Evolutionary conservation across 2,797 vertebrate species (phyloP).

Genomic region (Picus viridis): DNA sequence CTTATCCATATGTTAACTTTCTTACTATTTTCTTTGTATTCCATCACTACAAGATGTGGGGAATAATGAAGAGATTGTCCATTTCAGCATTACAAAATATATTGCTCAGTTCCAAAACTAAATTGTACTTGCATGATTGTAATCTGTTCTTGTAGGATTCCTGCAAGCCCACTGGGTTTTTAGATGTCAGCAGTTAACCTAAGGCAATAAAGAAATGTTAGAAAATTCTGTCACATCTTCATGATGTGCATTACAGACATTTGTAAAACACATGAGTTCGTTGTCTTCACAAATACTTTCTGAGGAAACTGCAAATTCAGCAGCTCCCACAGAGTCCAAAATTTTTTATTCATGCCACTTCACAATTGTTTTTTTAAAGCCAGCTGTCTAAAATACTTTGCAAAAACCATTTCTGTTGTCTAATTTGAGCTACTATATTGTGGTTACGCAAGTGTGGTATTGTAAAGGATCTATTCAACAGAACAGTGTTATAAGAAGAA

Average conservation of each 20-base stretch:
- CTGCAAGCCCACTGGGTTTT: neutral
- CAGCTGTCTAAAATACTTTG: neutral
- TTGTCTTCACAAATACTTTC: neutral
- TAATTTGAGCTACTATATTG: neutral
- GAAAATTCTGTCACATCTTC: conserved; percentile 19
- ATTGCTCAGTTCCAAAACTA: neutral
- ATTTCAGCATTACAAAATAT: neutral
- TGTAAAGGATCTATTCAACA: neutral
- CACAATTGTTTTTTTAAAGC: neutral
- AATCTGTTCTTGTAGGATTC: neutral
- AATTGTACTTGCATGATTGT: neutral
- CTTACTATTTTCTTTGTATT: neutral
- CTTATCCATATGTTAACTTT: neutral
- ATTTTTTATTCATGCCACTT: neutral
- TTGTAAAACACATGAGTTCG: neutral
- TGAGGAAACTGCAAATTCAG: neutral
- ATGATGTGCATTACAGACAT: neutral
- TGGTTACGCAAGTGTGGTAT: neutral
- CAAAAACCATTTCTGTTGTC: neutral
- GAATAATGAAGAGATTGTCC: neutral
- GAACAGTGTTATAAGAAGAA: neutral
- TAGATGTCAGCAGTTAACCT: neutral
- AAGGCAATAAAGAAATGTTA: neutral
- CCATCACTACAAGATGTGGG: neutral
- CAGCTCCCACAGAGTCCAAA: neutral